Evolutionary conservation across 64 coral and sea anemone species (phyloP).

Genomic region (Anthopleura sola): DNA sequence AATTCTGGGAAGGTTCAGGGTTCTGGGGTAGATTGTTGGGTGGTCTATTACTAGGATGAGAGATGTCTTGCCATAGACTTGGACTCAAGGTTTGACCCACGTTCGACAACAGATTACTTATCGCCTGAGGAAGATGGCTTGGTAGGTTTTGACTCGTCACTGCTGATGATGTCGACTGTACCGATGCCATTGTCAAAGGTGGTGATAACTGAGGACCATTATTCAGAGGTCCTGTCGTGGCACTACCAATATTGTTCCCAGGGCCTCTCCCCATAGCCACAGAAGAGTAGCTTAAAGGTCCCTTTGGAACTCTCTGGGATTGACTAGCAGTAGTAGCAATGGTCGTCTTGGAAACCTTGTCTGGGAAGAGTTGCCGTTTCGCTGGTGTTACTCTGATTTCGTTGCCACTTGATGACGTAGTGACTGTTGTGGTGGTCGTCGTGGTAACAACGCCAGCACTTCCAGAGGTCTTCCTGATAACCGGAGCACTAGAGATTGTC

Average conservation of each 20-base stretch:
- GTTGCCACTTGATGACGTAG: conserved; percentile 7
- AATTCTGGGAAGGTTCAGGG: conserved; percentile 42
- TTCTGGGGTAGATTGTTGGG: conserved; percentile 23
- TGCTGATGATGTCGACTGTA: conserved; percentile 23
- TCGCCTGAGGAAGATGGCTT: conserved; percentile 37
- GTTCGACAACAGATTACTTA: conserved; percentile 78
- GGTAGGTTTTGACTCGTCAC: neutral
- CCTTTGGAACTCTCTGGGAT: conserved; percentile 23
- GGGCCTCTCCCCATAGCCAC: conserved; percentile 72
- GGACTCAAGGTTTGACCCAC: conserved; percentile 88
- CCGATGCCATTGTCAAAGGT: conserved; percentile 20
- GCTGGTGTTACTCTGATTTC: conserved; percentile 63
- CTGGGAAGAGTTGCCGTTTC: conserved; percentile 87
- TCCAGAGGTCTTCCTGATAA: conserved; percentile 43
- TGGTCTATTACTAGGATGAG: conserved; percentile 79
- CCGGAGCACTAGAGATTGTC: conserved; percentile 19
- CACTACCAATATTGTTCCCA: neutral
- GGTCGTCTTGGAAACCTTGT: conserved; percentile 20
- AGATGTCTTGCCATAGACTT: conserved; percentile 90
- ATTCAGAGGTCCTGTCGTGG: neutral
- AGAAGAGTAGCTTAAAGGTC: conserved; percentile 74
- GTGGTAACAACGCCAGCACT: conserved; percentile 21
- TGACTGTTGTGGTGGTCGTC: conserved; percentile 28
- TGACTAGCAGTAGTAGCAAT: conserved; percentile 26
- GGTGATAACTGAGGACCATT: conserved; percentile 29